Conservation (phyloP, 2,113 vertebrate species). For the Zapus hudsonius region DNA sequence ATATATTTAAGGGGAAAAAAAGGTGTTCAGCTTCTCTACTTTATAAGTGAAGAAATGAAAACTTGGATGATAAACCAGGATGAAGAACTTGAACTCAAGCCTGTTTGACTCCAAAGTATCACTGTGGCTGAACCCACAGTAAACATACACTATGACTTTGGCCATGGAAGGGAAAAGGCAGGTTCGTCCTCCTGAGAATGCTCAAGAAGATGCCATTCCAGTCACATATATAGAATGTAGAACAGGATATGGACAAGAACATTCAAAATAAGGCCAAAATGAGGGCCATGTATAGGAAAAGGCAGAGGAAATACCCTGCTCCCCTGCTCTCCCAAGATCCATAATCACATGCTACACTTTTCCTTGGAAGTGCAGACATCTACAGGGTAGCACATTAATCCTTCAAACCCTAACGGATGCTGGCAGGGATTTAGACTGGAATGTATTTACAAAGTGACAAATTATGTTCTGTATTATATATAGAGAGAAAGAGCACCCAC, state of each 20-base stretch:
- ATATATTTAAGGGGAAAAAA: too few species aligned
- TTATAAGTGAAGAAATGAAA: background rate
- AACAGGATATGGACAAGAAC: slow-evolving; percentile 68
- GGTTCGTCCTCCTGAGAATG: too few species aligned
- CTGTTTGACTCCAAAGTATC: background rate
- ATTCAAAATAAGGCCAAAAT: slow-evolving; percentile 73
- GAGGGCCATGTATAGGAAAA: slow-evolving; percentile 62
- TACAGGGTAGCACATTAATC: slow-evolving; percentile 88
- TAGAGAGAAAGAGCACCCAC: slow-evolving; percentile 90
- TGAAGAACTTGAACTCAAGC: background rate
- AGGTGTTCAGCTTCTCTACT: background rate
- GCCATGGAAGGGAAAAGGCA: background rate
- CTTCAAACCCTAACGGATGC: slow-evolving; percentile 90
- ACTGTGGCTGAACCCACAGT: rapidly evolving
- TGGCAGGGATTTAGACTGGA: slow-evolving; percentile 91
- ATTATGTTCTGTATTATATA: slow-evolving; percentile 90
- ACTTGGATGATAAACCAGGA: background rate
- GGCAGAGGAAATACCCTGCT: slow-evolving; percentile 64
- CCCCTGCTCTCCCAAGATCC: slow-evolving; percentile 78
- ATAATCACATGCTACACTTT: slow-evolving; percentile 78
- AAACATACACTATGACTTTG: background rate
- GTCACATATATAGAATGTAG: slow-evolving; percentile 14
- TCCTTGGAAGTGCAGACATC: slow-evolving; percentile 84
- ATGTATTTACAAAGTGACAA: slow-evolving; percentile 94
- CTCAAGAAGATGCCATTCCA: background rate